Conservation (phyloP, 1,140 invertebrate species). For the Trissolcus basalis region DNA sequence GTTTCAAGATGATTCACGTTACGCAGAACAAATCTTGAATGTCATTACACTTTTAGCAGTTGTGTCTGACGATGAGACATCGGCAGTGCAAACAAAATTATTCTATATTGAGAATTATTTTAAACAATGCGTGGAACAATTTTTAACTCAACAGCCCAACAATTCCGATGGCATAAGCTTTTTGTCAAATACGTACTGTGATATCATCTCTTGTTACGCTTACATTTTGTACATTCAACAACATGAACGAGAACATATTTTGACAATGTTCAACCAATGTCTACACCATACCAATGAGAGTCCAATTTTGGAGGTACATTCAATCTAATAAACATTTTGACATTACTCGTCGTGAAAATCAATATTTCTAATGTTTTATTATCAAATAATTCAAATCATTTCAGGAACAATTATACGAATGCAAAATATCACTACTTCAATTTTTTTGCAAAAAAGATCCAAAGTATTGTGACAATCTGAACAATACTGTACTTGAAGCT, state of each 20-base stretch:
- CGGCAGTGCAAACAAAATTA: conserved; percentile 13
- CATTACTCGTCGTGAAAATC: too few species aligned
- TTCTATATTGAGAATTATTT: conserved; percentile 61
- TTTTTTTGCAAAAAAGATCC: conserved; percentile 63
- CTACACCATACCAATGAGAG: conserved; percentile 60
- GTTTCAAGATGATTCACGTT: conserved; percentile 51
- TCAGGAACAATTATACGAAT: conserved; percentile 70
- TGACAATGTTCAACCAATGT: conserved; percentile 61
- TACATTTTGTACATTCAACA: conserved; percentile 75
- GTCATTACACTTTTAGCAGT: conserved; percentile 52
- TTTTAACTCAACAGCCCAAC: conserved; percentile 47
- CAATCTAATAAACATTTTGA: background rate
- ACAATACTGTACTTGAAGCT: conserved; percentile 59
- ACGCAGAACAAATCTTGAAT: conserved; percentile 54
- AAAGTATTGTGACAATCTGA: conserved; percentile 37
- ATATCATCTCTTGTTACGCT: conserved; percentile 77
- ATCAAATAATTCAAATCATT: too few species aligned
- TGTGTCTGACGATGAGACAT: too few species aligned
- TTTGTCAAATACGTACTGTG: conserved; percentile 75
- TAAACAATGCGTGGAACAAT: conserved; percentile 53
- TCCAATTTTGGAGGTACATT: conserved; percentile 60
- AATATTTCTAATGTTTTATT: too few species aligned
- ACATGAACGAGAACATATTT: conserved; percentile 48
- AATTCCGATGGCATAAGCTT: conserved; percentile 69
- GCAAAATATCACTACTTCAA: conserved; percentile 72